Percentiles rank a stretch among this genome's conserved stretches.
Evolutionary conservation across 2,888 invertebrate genomes (phyloP).

Genomic region (Dorcus parallelipipedus): DNA sequence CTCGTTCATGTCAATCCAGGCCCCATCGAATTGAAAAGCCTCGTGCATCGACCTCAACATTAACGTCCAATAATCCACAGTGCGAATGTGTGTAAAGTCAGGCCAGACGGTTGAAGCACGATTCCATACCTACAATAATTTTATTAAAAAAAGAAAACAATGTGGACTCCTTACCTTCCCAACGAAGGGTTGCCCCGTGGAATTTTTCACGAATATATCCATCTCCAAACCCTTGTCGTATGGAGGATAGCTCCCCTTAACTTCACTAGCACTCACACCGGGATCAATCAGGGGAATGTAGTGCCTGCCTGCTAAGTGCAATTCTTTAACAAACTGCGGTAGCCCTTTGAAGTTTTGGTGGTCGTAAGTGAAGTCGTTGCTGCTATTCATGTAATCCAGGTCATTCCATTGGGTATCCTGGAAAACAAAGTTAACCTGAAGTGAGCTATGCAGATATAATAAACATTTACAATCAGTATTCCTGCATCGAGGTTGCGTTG

Average conservation of each 20-base stretch:
- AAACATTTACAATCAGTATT: slow-evolving; percentile 68
- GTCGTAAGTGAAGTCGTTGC: slow-evolving; percentile 77
- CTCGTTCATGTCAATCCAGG: slow-evolving; percentile 92
- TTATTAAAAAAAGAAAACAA: not conserved
- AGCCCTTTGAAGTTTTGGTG: slow-evolving; percentile 59
- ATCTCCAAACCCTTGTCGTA: slow-evolving; percentile 71
- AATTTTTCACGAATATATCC: slow-evolving; percentile 72
- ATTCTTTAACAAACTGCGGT: slow-evolving; percentile 64
- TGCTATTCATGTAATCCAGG: slow-evolving; percentile 77
- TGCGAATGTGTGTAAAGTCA: slow-evolving; percentile 75
- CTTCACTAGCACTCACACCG: slow-evolving; percentile 69
- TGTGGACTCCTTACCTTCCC: slow-evolving; percentile 58
- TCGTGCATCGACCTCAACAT: slow-evolving; percentile 65
- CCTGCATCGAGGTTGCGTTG: slow-evolving; percentile 66
- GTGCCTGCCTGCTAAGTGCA: slow-evolving; percentile 71
- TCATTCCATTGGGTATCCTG: slow-evolving; percentile 83
- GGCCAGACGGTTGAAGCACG: slow-evolving; percentile 69
- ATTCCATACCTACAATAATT: slow-evolving; percentile 64
- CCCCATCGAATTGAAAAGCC: slow-evolving; percentile 69
- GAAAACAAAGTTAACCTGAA: not conserved
- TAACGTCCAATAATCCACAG: slow-evolving; percentile 68
- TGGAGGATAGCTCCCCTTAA: slow-evolving; percentile 66
- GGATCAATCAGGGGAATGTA: slow-evolving; percentile 74
- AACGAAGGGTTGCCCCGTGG: slow-evolving; percentile 61
- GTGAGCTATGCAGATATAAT: not conserved